These are phyloP conservation scores for Decapterus maruadsi DNA, from an alignment of 2,797 vertebrate species.

Conservation along the genomic window DNA sequence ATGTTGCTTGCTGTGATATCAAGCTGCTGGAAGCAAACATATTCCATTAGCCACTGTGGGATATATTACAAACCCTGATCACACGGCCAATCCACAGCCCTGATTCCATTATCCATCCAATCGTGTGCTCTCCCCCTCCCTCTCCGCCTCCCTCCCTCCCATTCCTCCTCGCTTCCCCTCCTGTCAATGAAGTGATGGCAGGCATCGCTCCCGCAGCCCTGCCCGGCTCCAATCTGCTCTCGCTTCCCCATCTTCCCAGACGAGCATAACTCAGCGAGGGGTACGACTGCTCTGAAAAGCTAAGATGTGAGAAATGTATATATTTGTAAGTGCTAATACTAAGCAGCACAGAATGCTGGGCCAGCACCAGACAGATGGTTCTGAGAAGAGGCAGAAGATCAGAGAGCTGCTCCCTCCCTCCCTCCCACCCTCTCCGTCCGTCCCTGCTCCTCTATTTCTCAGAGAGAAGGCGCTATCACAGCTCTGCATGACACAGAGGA, in stretches of 20 bases:
- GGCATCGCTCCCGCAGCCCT: conserved; percentile 54
- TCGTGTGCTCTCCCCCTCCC: conserved; percentile 4
- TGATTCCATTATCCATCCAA: conserved; percentile 59
- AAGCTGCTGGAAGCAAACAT: conserved; percentile 68
- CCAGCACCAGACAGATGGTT: conserved; percentile 81
- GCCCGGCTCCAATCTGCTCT: conserved; percentile 73
- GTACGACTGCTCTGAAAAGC: conserved; percentile 59
- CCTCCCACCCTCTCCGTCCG: conserved; percentile 33
- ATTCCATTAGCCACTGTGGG: conserved; percentile 64
- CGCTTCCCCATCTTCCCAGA: conserved; percentile 67
- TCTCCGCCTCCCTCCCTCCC: no score
- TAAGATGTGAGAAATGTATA: conserved; percentile 80
- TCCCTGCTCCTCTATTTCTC: conserved; percentile 59
- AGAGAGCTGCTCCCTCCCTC: conserved; percentile 68
- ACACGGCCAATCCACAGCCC: conserved; percentile 57
- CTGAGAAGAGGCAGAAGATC: conserved; percentile 75
- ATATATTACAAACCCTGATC: conserved; percentile 56
- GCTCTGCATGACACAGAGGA: conserved; percentile 61
- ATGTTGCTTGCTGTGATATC: conserved; percentile 64
- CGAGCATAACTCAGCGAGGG: conserved; percentile 60
- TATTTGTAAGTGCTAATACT: conserved; percentile 82
- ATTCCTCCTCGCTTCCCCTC: background rate
- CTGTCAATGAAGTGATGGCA: conserved; percentile 56
- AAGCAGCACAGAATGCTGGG: conserved; percentile 67
- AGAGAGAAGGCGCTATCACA: conserved; percentile 64